Conservation (phyloP, 1,140 invertebrate genomes). For the Dinoponera quadriceps region DNA sequence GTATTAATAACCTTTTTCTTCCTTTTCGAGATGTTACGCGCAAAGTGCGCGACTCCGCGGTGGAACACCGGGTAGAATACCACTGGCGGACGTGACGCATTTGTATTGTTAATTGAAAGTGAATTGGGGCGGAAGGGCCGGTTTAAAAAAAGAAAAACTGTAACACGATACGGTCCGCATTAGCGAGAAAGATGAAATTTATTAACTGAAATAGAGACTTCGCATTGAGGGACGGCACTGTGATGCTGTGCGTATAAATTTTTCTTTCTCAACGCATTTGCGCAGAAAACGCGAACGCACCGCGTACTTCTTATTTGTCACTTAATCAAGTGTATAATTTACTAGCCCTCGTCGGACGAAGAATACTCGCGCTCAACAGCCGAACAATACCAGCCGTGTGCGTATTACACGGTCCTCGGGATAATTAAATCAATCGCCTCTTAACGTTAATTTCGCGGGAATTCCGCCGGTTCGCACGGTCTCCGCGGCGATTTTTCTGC, state of each 20-base stretch:
- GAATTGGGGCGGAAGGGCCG: neutral
- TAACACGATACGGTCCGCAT: neutral
- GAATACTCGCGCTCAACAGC: neutral
- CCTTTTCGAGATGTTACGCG: conserved; percentile 2
- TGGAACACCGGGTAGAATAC: neutral
- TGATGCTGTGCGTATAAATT: too few species aligned
- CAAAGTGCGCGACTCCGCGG: neutral
- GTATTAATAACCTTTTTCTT: conserved; percentile 16
- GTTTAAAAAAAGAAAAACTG: neutral
- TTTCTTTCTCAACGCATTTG: too few species aligned
- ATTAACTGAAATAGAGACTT: too few species aligned
- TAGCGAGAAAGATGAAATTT: neutral
- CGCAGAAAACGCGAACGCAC: too few species aligned
- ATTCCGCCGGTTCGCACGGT: conserved; percentile 46
- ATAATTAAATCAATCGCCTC: conserved; percentile 23
- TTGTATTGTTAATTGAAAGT: neutral
- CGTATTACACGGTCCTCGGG: neutral
- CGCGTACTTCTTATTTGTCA: neutral
- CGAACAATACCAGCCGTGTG: neutral
- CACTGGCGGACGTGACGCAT: neutral
- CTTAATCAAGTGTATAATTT: neutral
- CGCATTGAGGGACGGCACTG: too few species aligned
- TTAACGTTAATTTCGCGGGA: conserved; percentile 38
- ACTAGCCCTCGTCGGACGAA: neutral
- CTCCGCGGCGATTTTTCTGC: conserved; percentile 17